phyloP scores from a whole-genome alignment of 1,140 invertebrate genomes.

The Temnothorax nylanderi region DNA sequence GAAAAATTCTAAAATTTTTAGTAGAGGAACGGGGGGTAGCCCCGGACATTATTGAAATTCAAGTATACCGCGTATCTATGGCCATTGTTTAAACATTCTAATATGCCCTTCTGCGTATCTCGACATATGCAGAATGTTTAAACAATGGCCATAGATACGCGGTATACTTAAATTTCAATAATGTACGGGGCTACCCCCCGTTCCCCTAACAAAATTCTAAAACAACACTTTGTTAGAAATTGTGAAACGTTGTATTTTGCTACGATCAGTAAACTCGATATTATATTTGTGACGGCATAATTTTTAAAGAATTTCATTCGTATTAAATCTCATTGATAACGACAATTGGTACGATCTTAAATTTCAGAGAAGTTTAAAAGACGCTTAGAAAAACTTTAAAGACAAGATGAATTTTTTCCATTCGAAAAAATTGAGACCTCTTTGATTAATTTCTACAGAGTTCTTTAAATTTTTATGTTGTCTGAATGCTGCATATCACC shows the following conservation, averaged over 20 bases:
- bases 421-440: neutral
- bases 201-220: neutral
- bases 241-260: neutral
- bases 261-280: neutral
- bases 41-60: no score
- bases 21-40: no score
- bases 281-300: constrained; percentile 13
- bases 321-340: constrained; percentile 13
- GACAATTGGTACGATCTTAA: constrained; percentile 39
- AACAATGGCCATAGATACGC: no score
- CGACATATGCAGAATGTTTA: no score
- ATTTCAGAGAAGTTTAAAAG: neutral
- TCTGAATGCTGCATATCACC: constrained; percentile 10
- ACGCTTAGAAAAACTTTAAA: neutral
- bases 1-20: constrained; percentile 15
- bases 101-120: no score
- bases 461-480: constrained; percentile 22
- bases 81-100: no score
- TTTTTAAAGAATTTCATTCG: constrained; percentile 34
- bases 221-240: neutral
- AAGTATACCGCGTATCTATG: no score
- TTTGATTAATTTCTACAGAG: neutral
- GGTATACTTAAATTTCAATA: no score
- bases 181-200: no score
- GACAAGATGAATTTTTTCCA: constrained; percentile 1